Evolutionary conservation across 2,113 vertebrate species (phyloP).

Genomic region (Astatoreochromis straeleni): DNA sequence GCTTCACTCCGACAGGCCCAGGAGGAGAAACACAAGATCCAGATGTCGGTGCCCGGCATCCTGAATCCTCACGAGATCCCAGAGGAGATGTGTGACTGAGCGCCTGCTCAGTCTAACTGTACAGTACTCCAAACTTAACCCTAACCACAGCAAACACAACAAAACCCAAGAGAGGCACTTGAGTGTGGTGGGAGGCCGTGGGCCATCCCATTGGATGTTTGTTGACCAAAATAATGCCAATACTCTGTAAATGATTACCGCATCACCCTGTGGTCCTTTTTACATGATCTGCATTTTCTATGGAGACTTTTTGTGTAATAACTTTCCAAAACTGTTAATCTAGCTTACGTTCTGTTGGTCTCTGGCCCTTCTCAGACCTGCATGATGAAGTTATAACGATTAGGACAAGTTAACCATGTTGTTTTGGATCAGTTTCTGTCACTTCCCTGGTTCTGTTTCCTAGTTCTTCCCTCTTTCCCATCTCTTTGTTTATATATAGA

Average conservation of each 20-base stretch:
- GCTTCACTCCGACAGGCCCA: conserved; percentile 95
- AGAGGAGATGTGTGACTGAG: conserved; percentile 99
- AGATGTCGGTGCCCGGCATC: conserved; percentile 98
- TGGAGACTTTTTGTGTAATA: conserved; percentile 93
- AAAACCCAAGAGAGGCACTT: conserved; percentile 51
- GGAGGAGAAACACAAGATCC: conserved; percentile 99
- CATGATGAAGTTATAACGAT: conserved; percentile 86
- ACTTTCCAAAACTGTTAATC: conserved; percentile 82
- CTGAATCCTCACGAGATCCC: conserved; percentile 99
- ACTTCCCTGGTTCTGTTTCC: neutral
- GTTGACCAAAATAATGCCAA: conserved; percentile 98
- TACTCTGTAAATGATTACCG: conserved; percentile 87
- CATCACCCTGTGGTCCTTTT: conserved; percentile 95
- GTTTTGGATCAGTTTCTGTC: conserved; percentile 17
- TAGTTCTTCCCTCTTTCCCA: neutral
- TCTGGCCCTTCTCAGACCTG: conserved; percentile 78
- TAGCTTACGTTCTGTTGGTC: conserved; percentile 78
- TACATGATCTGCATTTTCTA: conserved; percentile 88
- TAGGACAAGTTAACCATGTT: conserved; percentile 78
- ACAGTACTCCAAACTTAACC: conserved; percentile 20
- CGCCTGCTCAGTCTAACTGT: conserved; percentile 22
- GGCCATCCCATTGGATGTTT: conserved; percentile 84
- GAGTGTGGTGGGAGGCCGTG: conserved; percentile 23
- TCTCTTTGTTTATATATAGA: conserved; percentile 57
- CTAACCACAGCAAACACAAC: conserved; percentile 50